Base-by-base conservation (phyloP, 2,113 vertebrate species). In the Trochalopteron elliotii region DNA sequence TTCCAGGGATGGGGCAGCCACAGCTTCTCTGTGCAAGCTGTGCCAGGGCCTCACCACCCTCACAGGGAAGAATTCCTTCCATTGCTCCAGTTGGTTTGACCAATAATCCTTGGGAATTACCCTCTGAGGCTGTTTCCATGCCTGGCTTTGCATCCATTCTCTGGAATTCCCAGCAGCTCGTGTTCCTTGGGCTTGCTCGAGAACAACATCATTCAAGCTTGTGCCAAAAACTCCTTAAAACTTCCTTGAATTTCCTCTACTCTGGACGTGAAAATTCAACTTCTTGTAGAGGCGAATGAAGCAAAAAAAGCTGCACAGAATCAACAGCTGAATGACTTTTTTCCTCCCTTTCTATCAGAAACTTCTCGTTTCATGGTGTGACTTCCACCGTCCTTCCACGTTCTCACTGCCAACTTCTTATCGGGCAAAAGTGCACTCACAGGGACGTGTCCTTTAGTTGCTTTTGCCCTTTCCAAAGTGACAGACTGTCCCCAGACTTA, bases 351-450 rank as follows among this genome's bases (percentile, higher is more conserved):
- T 65, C 23, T 12, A 7, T 23, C 25, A 40, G 31, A 70, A 60
- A 49, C 31, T 77, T 94, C 83, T 83, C 1, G 0, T 80, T 67
- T 67, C 31, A 45, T 5, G 55, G 14, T 10, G 50, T 50, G 72
- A 81, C 65, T 72, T 75, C 21, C 0, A 0, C 5, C 4, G 33
- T 17, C 81, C 64, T 95, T 93, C 87, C 35, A 59, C 52, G 14
- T 80, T 63, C 50, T 89, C 50, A n/a, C 19, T 47, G 80, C 47
- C 76, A 87, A 31, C 52, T 52, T 86, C 92, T 92, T 89, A 93
- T 89, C 72, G 0, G 86, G 47, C 33, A 83, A 55, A 86, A 22
- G n/a, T 35, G 31, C 1, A 0, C 50, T 23, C 55, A 33, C 11
- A 49, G 47, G 49, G 59, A 67, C 0, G 3, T 23, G 67, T 49